Conservation (phyloP, 2,797 vertebrate species). For the Pterois miles region DNA sequence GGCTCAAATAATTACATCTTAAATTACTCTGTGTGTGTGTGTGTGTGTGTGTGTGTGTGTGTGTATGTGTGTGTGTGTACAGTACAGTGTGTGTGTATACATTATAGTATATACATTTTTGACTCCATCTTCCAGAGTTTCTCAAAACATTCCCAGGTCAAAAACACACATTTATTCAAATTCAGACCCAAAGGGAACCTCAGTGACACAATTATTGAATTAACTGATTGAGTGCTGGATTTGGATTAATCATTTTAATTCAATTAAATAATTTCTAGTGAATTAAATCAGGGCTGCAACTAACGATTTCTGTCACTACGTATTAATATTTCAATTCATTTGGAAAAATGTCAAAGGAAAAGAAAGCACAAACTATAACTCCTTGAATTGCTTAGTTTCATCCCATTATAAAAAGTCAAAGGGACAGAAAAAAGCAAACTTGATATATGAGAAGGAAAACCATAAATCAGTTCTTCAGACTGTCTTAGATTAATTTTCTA, state of each 20-base stretch:
- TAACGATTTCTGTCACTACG: neutral
- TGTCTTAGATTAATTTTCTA: neutral
- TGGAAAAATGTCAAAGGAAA: neutral
- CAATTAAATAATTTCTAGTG: neutral
- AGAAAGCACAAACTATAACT: neutral
- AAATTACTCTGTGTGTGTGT: conserved; percentile 44
- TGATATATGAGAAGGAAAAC: neutral
- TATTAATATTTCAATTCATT: neutral
- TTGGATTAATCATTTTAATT: neutral
- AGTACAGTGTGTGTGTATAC: neutral
- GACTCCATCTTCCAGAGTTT: neutral
- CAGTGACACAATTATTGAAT: neutral
- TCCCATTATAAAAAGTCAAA: neutral
- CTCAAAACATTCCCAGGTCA: neutral
- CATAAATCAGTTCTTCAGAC: neutral
- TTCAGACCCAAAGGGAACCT: neutral
- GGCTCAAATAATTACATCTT: conserved; percentile 60
- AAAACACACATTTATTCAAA: conserved; percentile 23
- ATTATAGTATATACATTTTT: neutral
- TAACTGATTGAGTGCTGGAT: neutral
- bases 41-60: neutral
- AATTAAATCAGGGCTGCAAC: neutral
- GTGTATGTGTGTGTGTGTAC: neutral
- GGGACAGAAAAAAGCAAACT: neutral
- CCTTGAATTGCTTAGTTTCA: neutral